Conservation (phyloP, 2,888 invertebrate genomes). For the Theretra japonica region DNA sequence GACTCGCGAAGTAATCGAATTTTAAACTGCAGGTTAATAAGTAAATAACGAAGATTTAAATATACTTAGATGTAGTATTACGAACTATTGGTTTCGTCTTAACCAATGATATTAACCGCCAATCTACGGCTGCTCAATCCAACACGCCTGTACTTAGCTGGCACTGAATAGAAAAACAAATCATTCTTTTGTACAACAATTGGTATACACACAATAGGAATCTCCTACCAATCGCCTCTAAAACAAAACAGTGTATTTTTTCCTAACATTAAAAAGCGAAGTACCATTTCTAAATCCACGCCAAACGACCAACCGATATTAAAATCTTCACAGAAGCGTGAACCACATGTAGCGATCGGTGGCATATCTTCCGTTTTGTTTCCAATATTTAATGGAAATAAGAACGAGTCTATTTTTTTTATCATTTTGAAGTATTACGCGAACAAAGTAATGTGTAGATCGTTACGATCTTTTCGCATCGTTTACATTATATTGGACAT, state of each 20-base stretch:
- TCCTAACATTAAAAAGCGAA: not conserved
- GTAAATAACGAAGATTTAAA: too few species aligned
- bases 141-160: not conserved
- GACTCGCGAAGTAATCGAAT: too few species aligned
- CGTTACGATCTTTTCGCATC: too few species aligned
- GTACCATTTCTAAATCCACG: not conserved
- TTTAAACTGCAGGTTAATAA: too few species aligned
- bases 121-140: too few species aligned
- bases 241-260: conserved; percentile 3
- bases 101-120: too few species aligned
- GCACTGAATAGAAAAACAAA: not conserved
- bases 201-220: not conserved
- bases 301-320: conserved; percentile 2
- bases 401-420: not conserved
- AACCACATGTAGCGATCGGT: not conserved
- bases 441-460: too few species aligned
- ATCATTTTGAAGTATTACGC: too few species aligned
- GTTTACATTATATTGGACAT: too few species aligned
- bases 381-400: not conserved
- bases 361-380: not conserved
- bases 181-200: not conserved
- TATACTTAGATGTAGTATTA: too few species aligned
- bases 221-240: not conserved
- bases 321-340: conserved; percentile 20
- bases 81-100: too few species aligned